A percentile compares a stretch with the other conserved stretches of the same genome.
These are phyloP conservation scores for Drosophila fuyamai DNA, from an alignment of 1,140 invertebrate species.

Conservation along the genomic window DNA sequence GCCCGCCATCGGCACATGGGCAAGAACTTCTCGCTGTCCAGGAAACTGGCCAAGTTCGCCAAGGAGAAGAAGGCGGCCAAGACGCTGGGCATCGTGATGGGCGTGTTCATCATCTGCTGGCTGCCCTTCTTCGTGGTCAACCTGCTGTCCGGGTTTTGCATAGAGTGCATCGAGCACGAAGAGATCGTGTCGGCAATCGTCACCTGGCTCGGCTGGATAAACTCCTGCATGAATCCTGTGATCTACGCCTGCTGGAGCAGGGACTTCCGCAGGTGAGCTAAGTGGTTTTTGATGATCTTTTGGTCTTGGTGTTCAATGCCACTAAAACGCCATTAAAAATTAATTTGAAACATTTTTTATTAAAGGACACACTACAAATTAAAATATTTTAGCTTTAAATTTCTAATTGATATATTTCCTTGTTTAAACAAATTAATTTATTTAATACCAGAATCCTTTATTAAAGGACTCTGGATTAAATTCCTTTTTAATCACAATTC, in stretches of 20 bases:
- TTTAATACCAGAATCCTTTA: too few relatives aligned
- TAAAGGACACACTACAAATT: too few relatives aligned
- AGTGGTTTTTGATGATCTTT: neutral
- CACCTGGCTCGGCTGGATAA: slow-evolving; percentile 99
- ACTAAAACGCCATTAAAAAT: neutral
- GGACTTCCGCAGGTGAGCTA: slow-evolving; percentile 95
- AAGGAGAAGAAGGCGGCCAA: slow-evolving; percentile 98
- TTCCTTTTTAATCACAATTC: too few relatives aligned
- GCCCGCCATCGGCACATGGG: slow-evolving; percentile 85
- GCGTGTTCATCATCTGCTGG: slow-evolving; percentile 99
- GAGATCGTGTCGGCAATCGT: slow-evolving; percentile 96
- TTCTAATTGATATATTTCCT: too few relatives aligned
- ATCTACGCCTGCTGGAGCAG: slow-evolving; percentile 98
- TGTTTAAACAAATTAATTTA: too few relatives aligned
- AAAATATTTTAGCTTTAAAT: too few relatives aligned
- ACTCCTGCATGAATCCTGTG: slow-evolving; percentile 98
- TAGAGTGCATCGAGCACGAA: slow-evolving; percentile 93
- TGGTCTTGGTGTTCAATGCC: neutral
- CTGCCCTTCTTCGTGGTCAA: slow-evolving; percentile 99
- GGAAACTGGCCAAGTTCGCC: slow-evolving; percentile 96
- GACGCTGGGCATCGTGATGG: slow-evolving; percentile 97
- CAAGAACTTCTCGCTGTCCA: slow-evolving; percentile 95
- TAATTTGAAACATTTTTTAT: too few relatives aligned
- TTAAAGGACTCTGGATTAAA: too few relatives aligned
- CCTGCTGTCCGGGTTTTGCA: slow-evolving; percentile 95